Percentiles rank a stretch among this genome's conserved stretches.
Conservation (phyloP, 2,113 vertebrate genomes). For the Dermatemys mawii region DNA sequence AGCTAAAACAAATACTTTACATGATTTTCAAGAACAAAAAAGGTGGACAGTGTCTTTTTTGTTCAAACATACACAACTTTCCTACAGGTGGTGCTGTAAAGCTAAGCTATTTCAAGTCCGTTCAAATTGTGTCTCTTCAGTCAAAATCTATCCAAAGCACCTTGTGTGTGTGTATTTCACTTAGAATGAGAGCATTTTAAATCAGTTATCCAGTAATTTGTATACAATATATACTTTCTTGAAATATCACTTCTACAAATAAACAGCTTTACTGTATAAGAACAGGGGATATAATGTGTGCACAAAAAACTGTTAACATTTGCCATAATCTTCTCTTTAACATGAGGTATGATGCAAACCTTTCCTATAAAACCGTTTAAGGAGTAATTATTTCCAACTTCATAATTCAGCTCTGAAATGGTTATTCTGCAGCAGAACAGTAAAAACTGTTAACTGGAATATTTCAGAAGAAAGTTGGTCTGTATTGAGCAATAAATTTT, state of each 20-base stretch:
- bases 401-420: not conserved
- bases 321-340: not conserved
- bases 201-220: rapidly evolving
- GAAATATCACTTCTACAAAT: rapidly evolving
- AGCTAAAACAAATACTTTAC: not conserved
- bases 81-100: not conserved
- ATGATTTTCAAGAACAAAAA: not conserved
- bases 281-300: rapidly evolving
- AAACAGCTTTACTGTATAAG: rapidly evolving
- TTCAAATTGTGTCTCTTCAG: not conserved
- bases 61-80: not conserved
- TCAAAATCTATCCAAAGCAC: not conserved
- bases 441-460: not conserved
- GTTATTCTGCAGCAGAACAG: not conserved
- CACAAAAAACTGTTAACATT: not conserved
- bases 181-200: not conserved
- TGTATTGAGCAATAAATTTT: not conserved
- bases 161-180: rapidly evolving
- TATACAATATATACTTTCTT: rapidly evolving
- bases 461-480: not conserved
- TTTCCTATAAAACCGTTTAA: not conserved
- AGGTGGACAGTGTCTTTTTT: rapidly evolving
- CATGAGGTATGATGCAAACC: rapidly evolving
- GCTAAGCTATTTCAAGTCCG: not conserved
- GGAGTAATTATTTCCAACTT: not conserved